Base-by-base conservation (phyloP, 2,888 invertebrate genomes). In the Polyommatus iphigenia region DNA sequence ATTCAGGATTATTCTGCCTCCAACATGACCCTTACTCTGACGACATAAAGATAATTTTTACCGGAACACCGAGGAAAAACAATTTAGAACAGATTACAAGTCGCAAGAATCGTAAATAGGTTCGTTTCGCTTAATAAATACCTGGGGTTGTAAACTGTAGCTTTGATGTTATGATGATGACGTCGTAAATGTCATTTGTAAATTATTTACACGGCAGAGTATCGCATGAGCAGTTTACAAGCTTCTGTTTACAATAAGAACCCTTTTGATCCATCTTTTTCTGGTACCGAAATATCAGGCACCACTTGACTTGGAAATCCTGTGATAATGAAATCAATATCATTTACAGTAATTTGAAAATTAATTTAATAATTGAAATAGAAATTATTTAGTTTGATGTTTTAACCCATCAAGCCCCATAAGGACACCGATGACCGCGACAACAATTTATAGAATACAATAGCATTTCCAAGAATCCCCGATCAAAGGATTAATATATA, bases 31-130 rank as follows among this genome's bases (percentile, higher is more conserved):
- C 54, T 54, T 54, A 54, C 54, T 18, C 2, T 5, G 18, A 54
- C 18, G 18, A 0, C 5, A 54, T 54, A 18, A 15, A 54, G 18
- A 5, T 54, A 4, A 59, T 20, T 59, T 59, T 20, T 2, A 59
- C 59, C 8, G 59, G 20, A n/a, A 20, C 20, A 54, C 5, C 13
- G 8, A 59, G 59, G 59, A 20, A 59, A 59, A 20, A n/a, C 7
- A 18, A 59, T 59, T 20, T 59, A 59, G 59, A 59, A 59, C 7
- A 7, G 2, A 20, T 20, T 20, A 59, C 59, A 84, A 85, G 83
- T 82, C 83, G 85, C 85, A 84, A 83, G 81, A 85, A 86, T 90
- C 89, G 89, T 90, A 90, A 90, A 90, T 88, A 87, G 85, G 86
- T 85, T 82, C 83, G 81, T 86, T 87, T 83, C 50, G 50, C 85